Evolutionary conservation across 2,888 invertebrate genomes (phyloP).

Genomic region (Pandemis cinnamomeana): DNA sequence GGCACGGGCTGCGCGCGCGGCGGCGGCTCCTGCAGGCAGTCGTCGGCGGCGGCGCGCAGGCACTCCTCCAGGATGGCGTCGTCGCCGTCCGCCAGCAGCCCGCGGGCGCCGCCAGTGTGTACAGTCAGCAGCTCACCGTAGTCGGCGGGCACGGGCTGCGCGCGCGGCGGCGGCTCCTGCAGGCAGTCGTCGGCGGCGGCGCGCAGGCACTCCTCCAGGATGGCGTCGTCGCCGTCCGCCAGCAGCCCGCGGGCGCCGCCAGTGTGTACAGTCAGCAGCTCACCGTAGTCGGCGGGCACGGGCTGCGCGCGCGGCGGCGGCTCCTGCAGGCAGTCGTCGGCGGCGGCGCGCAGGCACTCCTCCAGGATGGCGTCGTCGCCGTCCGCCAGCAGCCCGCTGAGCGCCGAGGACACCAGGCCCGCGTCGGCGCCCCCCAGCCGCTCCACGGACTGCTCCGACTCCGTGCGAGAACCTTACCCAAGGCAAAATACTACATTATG

Average conservation of each 20-base stretch:
- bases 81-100: slow-evolving; percentile 57
- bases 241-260: slow-evolving; percentile 60
- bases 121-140: neutral
- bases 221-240: slow-evolving; percentile 53
- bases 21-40: neutral
- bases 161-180: neutral
- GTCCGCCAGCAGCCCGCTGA: slow-evolving; percentile 59
- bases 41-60: slow-evolving; percentile 10
- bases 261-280: neutral
- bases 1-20: slow-evolving; percentile 7
- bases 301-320: neutral
- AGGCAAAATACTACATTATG: neutral
- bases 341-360: slow-evolving; percentile 51
- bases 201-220: slow-evolving; percentile 60
- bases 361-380: slow-evolving; percentile 57
- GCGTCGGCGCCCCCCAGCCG: neutral
- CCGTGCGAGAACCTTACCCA: slow-evolving; percentile 20
- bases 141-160: slow-evolving; percentile 10
- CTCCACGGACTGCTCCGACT: slow-evolving; percentile 26
- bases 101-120: slow-evolving; percentile 58
- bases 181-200: neutral
- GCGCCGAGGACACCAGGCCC: slow-evolving; percentile 49
- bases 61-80: slow-evolving; percentile 62
- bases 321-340: neutral
- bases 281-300: slow-evolving; percentile 9